Conservation (phyloP, 2,113 vertebrate species). For the Laticauda colubrina region DNA sequence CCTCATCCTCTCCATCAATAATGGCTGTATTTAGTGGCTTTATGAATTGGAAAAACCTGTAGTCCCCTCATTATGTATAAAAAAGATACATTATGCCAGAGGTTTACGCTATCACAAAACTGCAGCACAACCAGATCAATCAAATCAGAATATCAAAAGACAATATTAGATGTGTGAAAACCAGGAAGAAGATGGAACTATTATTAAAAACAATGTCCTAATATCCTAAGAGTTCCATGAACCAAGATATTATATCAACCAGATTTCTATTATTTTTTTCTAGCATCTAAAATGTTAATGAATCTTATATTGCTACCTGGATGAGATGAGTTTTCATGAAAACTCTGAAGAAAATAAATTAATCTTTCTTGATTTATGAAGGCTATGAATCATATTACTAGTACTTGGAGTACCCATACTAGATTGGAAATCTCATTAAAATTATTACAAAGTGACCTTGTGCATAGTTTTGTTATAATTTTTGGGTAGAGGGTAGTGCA, state of each 20-base stretch:
- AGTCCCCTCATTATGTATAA: not conserved
- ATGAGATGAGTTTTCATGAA: constrained; percentile 20
- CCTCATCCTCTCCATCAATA: not conserved
- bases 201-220: not conserved
- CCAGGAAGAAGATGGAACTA: not conserved
- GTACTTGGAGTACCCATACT: not conserved
- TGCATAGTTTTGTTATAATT: not conserved
- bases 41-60: not conserved
- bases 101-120: constrained; percentile 48
- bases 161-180: constrained; percentile 32
- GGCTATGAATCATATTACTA: not conserved
- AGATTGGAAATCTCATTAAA: not conserved
- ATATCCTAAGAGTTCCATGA: constrained; percentile 8
- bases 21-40: not conserved
- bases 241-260: constrained; percentile 4
- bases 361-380: not conserved
- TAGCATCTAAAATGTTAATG: constrained; percentile 30
- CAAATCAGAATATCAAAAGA: constrained; percentile 44
- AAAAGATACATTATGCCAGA: constrained; percentile 28
- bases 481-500: not conserved
- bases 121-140: constrained; percentile 48
- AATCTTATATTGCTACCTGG: constrained; percentile 7
- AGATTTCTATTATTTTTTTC: not conserved
- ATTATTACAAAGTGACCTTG: not conserved
- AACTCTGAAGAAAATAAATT: constrained; percentile 28